A percentile compares a stretch with the other conserved stretches of the same genome.
Conservation (phyloP, 2,888 invertebrate species). For the Aleiodes alternator region DNA sequence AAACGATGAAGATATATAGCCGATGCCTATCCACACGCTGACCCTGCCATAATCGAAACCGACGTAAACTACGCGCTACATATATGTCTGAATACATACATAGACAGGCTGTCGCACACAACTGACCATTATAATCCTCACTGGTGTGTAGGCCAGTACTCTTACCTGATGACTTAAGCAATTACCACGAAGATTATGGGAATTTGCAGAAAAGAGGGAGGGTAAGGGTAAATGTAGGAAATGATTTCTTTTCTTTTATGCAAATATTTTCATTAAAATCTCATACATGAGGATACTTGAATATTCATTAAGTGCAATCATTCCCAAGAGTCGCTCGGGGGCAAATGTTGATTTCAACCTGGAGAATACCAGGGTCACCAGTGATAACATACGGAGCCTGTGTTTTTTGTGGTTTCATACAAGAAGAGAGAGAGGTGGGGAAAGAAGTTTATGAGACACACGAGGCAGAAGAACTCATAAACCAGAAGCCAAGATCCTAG, state of each 20-base stretch:
- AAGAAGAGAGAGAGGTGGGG: too few species aligned
- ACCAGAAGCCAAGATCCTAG: conserved; percentile 52
- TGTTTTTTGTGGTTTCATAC: background rate
- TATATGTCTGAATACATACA: conserved; percentile 1
- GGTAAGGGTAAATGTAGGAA: background rate
- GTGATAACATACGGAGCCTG: background rate
- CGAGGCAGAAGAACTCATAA: conserved; percentile 51
- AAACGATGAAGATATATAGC: conserved; percentile 44
- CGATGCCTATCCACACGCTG: conserved; percentile 41
- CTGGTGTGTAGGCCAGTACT: conserved; percentile 4
- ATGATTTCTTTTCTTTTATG: background rate
- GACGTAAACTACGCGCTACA: conserved; percentile 30
- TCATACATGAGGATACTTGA: background rate
- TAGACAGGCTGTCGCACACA: background rate
- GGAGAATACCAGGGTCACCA: background rate
- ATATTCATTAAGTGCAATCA: too few species aligned
- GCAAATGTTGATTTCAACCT: too few species aligned
- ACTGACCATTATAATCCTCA: conserved; percentile 13
- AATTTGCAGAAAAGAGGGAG: background rate
- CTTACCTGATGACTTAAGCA: conserved; percentile 26
- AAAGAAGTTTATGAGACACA: background rate
- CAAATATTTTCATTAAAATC: conserved; percentile 25
- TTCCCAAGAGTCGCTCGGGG: too few species aligned
- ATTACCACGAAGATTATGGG: conserved; percentile 19
- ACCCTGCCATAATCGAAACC: conserved; percentile 42